Conservation (phyloP, 2,113 vertebrate genomes). For the Malurus elegans region DNA sequence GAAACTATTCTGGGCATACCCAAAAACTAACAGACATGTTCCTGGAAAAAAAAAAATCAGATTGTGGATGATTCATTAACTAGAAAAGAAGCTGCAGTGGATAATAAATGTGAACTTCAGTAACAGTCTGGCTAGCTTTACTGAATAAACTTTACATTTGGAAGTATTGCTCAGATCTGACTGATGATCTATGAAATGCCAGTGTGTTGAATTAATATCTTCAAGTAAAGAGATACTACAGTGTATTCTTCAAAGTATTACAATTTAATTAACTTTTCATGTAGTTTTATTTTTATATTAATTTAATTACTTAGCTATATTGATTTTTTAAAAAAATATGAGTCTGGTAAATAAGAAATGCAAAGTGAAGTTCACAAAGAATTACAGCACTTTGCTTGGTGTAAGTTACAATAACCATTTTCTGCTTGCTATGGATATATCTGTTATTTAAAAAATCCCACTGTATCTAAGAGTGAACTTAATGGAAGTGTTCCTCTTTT, state of each 20-base stretch:
- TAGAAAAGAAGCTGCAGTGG: neutral
- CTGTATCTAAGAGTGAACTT: neutral
- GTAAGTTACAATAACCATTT: neutral
- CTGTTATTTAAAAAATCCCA: neutral
- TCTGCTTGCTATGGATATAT: neutral
- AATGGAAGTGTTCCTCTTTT: neutral
- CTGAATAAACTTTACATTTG: neutral
- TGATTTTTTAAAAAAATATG: neutral
- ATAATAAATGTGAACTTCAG: neutral
- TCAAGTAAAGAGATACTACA: neutral
- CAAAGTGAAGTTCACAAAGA: neutral
- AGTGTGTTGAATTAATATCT: neutral
- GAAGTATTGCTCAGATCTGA: neutral
- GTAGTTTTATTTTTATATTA: neutral
- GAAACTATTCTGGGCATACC: neutral
- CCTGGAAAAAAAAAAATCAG: fast-evolving
- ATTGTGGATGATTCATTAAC: neutral
- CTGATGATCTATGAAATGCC: neutral
- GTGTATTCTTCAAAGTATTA: neutral
- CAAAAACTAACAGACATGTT: neutral
- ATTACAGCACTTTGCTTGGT: neutral
- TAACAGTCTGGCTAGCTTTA: neutral
- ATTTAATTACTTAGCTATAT: neutral
- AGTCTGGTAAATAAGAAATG: neutral
- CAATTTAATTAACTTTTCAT: neutral